Conservation (phyloP, 2,888 invertebrate genomes). For the Mimas tiliae region DNA sequence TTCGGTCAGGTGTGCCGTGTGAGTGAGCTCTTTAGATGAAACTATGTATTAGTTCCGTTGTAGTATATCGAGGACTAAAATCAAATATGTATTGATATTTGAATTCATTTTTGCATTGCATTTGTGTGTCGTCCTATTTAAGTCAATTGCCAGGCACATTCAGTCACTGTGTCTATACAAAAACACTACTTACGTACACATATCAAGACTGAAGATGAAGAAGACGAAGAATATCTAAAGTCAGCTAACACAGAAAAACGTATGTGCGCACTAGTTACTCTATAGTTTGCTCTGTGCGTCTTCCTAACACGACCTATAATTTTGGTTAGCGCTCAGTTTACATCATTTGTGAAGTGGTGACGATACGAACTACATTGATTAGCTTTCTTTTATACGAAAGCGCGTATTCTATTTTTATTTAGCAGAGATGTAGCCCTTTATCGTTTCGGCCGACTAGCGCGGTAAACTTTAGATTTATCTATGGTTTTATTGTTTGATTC, state of each 20-base stretch:
- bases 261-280: slow-evolving; percentile 41
- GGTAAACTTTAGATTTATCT: slow-evolving; percentile 56
- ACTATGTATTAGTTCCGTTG: no score
- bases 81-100: no score
- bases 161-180: no score
- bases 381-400: slow-evolving; percentile 60
- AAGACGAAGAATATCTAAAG: neutral
- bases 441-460: slow-evolving; percentile 71
- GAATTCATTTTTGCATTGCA: no score
- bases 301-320: slow-evolving; percentile 70
- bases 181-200: no score
- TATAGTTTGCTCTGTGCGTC: slow-evolving; percentile 53
- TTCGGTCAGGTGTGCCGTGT: no score
- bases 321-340: slow-evolving; percentile 72
- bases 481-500: slow-evolving; percentile 41
- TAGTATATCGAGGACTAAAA: no score
- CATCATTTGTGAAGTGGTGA: slow-evolving; percentile 70
- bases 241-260: neutral
- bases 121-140: no score
- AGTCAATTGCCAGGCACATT: no score
- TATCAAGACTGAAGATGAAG: no score
- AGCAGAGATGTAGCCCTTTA: slow-evolving; percentile 79
- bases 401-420: slow-evolving; percentile 49
- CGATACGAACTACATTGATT: slow-evolving; percentile 68
- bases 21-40: no score